A percentile compares a stretch with the other conserved stretches of the same genome.
phyloP scores from a whole-genome alignment of 2,797 vertebrate genomes.

The Clamator glandarius region DNA sequence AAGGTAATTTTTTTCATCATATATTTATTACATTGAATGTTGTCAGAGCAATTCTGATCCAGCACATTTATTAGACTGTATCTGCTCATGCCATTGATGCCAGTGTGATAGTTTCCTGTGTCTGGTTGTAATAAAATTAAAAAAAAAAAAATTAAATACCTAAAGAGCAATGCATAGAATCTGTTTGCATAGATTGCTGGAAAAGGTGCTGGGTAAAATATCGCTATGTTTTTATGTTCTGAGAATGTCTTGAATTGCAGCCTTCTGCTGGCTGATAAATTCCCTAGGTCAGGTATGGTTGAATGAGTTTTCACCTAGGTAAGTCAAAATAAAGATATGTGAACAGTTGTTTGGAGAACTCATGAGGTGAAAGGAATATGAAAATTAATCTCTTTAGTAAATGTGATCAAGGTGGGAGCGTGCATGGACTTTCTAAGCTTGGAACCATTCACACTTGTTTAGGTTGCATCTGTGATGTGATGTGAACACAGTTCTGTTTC shows the following conservation, averaged over 20 bases:
- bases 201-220: slow-evolving; percentile 26
- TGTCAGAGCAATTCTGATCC: neutral
- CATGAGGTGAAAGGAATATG: neutral
- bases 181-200: slow-evolving; percentile 43
- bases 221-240: neutral
- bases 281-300: neutral
- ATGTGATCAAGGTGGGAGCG: neutral
- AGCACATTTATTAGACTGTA: neutral
- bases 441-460: neutral
- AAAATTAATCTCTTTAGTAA: neutral
- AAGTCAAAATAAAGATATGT: slow-evolving; percentile 35
- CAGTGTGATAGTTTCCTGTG: neutral
- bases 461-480: neutral
- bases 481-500: neutral
- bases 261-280: slow-evolving; percentile 34
- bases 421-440: neutral
- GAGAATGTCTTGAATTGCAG: neutral
- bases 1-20: neutral
- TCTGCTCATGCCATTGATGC: neutral
- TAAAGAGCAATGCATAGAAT: slow-evolving; percentile 1
- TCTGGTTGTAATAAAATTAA: neutral
- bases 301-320: slow-evolving; percentile 11
- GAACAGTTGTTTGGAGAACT: neutral
- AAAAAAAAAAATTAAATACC: accelerated
- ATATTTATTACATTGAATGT: slow-evolving; percentile 13